These are phyloP conservation scores for Nannoperca obscura DNA, from an alignment of 2,797 vertebrate species.

Conservation along the genomic window DNA sequence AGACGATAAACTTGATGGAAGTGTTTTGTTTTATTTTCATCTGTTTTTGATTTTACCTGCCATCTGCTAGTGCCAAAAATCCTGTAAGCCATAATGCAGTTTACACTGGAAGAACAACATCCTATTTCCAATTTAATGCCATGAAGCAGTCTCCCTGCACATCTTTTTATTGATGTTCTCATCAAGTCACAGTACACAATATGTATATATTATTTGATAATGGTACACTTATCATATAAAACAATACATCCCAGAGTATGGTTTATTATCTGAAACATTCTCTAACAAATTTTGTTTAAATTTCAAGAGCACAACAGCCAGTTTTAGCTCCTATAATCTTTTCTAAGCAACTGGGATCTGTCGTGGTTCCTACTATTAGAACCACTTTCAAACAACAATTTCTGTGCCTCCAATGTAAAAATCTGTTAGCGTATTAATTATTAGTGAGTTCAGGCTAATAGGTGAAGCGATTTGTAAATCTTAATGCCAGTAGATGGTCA, in stretches of 20 bases:
- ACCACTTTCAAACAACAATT: constrained; percentile 12
- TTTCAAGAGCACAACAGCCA: not conserved
- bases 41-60: constrained; percentile 1
- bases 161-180: not conserved
- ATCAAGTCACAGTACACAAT: not conserved
- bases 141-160: not conserved
- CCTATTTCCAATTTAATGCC: constrained; percentile 3
- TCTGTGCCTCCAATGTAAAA: not conserved
- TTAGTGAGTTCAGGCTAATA: not conserved
- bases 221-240: not conserved
- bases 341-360: not conserved
- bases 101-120: constrained; percentile 4
- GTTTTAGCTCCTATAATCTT: not conserved
- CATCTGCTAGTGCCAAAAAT: constrained; percentile 17
- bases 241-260: not conserved
- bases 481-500: not conserved
- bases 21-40: not conserved
- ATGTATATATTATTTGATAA: not conserved
- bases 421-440: constrained; percentile 1
- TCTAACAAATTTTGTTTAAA: not conserved
- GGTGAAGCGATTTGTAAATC: not conserved
- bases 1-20: constrained; percentile 10
- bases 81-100: constrained; percentile 7
- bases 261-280: constrained; percentile 3
- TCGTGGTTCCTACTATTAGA: not conserved